phyloP scores from a whole-genome alignment of 2,888 invertebrate species.

The Drosophila paramelanica region DNA sequence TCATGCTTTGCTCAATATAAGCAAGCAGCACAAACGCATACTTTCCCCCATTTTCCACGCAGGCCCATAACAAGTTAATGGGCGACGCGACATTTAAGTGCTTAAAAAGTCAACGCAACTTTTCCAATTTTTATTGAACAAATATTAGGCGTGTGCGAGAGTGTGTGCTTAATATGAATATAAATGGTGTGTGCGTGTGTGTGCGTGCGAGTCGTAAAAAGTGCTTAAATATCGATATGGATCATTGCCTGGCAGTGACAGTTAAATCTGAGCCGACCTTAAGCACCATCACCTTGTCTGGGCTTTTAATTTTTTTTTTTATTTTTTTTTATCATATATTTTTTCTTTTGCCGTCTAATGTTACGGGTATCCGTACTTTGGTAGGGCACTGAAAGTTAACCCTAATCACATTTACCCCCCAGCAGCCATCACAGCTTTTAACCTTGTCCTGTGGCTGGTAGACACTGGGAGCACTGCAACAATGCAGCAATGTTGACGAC shows the following conservation, averaged over 20 bases:
- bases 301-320: background rate
- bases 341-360: constrained; percentile 1
- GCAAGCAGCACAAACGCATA: constrained; percentile 6
- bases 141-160: constrained; percentile 38
- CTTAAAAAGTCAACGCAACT: constrained; percentile 60
- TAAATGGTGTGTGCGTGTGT: constrained; percentile 32
- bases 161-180: constrained; percentile 51
- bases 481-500: constrained; percentile 42
- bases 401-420: constrained; percentile 58
- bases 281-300: constrained; percentile 8
- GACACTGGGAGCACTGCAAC: constrained; percentile 49
- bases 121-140: constrained; percentile 73
- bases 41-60: constrained; percentile 17
- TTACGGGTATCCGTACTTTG: constrained; percentile 1
- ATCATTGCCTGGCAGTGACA: constrained; percentile 68
- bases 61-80: constrained; percentile 49
- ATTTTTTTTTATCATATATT: background rate
- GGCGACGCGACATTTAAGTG: constrained; percentile 63
- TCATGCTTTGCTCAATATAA: constrained; percentile 28
- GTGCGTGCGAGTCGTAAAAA: constrained; percentile 62
- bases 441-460: constrained; percentile 42
- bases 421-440: constrained; percentile 38
- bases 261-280: constrained; percentile 47
- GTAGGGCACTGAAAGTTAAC: constrained; percentile 37
- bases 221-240: constrained; percentile 71